Percentiles rank a stretch among this genome's conserved stretches.
These are phyloP conservation scores for Aepyceros melampus DNA, from an alignment of 2,113 vertebrate species.

Conservation along the genomic window DNA sequence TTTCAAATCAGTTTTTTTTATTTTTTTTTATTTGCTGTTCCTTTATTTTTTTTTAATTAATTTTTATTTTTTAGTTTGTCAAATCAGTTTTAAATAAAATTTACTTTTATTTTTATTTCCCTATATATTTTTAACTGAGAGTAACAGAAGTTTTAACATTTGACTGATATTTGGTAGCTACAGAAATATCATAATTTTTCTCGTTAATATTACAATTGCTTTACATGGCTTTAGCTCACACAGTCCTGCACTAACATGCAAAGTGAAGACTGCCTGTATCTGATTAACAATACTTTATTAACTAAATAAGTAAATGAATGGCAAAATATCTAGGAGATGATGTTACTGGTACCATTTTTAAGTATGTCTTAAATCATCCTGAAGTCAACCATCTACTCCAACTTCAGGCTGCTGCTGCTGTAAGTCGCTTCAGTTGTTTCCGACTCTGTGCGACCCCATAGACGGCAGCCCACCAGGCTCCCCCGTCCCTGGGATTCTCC, in stretches of 20 bases:
- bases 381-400: background rate
- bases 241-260: background rate
- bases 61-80: too few species aligned
- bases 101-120: background rate
- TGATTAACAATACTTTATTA: background rate
- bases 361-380: background rate
- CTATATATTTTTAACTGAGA: background rate
- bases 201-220: background rate
- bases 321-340: background rate
- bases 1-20: background rate
- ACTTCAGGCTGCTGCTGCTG: background rate
- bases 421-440: too few species aligned
- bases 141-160: background rate
- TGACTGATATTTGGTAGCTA: background rate
- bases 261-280: background rate
- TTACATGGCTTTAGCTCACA: background rate
- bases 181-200: background rate
- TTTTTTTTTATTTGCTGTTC: too few species aligned
- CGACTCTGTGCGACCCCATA: too few species aligned
- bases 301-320: background rate
- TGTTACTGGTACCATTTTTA: background rate
- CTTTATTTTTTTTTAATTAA: too few species aligned
- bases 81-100: background rate
- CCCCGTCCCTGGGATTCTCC: too few species aligned
- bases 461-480: too few species aligned